These are phyloP conservation scores for Formica exsecta DNA, from an alignment of 1,140 invertebrate species.

Conservation along the genomic window DNA sequence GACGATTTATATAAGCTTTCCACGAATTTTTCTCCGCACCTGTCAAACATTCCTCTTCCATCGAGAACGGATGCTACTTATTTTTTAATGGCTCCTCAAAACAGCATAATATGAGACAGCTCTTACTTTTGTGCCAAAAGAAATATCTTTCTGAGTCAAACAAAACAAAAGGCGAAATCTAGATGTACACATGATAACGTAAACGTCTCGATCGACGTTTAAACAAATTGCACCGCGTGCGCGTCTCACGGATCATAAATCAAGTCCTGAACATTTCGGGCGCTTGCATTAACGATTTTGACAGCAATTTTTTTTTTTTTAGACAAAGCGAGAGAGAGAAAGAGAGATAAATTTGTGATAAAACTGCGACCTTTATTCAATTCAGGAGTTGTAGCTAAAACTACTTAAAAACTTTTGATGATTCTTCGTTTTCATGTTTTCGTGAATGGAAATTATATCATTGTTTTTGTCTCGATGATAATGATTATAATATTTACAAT, in stretches of 20 bases:
- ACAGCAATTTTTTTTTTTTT: neutral
- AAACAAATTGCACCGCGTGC: constrained; percentile 14
- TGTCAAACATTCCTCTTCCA: constrained; percentile 36
- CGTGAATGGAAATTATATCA: neutral
- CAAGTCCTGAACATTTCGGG: neutral
- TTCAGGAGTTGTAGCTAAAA: neutral
- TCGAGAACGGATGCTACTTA: constrained; percentile 11
- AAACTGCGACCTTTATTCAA: constrained; percentile 9
- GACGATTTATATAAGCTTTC: constrained; percentile 19
- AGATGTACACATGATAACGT: constrained; percentile 6
- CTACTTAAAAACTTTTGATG: neutral
- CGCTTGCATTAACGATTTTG: neutral
- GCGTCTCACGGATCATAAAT: constrained; percentile 3
- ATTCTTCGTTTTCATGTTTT: neutral
- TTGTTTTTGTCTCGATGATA: neutral
- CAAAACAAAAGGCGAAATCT: neutral
- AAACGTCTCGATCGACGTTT: constrained; percentile 21
- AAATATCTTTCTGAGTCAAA: constrained; percentile 11
- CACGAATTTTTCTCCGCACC: constrained; percentile 24
- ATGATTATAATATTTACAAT: neutral
- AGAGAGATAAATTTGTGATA: constrained; percentile 1
- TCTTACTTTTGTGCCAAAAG: neutral
- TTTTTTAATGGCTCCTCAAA: constrained; percentile 22
- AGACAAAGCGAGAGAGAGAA: neutral
- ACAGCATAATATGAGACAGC: constrained; percentile 1